phyloP scores from a whole-genome alignment of 2,888 invertebrate species.

The Iphiclides podalirius region DNA sequence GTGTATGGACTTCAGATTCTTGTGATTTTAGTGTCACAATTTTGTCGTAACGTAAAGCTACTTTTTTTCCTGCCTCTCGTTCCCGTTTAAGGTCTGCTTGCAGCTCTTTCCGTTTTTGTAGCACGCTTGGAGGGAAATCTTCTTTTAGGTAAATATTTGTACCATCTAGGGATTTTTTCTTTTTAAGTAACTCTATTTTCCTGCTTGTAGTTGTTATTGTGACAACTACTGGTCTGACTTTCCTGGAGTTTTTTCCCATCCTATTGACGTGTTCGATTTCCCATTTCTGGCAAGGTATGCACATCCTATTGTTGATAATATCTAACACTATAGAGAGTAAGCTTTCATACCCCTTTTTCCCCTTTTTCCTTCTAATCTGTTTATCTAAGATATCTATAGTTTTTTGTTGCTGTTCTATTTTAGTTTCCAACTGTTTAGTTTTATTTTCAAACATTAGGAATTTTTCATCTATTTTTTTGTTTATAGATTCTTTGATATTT shows the following conservation, averaged over 20 bases:
- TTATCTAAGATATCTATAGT: slow-evolving; percentile 29
- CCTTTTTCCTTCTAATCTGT: slow-evolving; percentile 29
- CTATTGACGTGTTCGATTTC: slow-evolving; percentile 25
- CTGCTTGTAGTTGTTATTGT: slow-evolving; percentile 26
- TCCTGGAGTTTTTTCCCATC: slow-evolving; percentile 21
- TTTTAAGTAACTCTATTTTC: slow-evolving; percentile 31
- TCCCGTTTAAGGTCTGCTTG: slow-evolving; percentile 28
- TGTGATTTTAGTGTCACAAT: slow-evolving; percentile 25
- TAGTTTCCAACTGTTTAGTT: not conserved
- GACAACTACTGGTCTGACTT: slow-evolving; percentile 24
- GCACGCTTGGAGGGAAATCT: slow-evolving; percentile 28
- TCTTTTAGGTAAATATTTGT: slow-evolving; percentile 29
- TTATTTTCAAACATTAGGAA: not conserved
- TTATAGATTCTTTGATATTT: not conserved
- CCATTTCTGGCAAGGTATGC: slow-evolving; percentile 20
- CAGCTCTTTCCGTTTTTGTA: slow-evolving; percentile 31
- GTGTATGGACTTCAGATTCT: slow-evolving; percentile 5
- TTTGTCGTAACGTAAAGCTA: slow-evolving; percentile 27
- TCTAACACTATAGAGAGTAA: slow-evolving; percentile 14
- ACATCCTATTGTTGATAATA: slow-evolving; percentile 23
- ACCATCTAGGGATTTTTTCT: slow-evolving; percentile 21
- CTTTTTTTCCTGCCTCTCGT: slow-evolving; percentile 27
- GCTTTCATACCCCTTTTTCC: slow-evolving; percentile 22
- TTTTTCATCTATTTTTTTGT: not conserved
- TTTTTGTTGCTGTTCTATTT: not conserved